phyloP scores from a whole-genome alignment of 2,113 vertebrate species.

The Scolopax mira region DNA sequence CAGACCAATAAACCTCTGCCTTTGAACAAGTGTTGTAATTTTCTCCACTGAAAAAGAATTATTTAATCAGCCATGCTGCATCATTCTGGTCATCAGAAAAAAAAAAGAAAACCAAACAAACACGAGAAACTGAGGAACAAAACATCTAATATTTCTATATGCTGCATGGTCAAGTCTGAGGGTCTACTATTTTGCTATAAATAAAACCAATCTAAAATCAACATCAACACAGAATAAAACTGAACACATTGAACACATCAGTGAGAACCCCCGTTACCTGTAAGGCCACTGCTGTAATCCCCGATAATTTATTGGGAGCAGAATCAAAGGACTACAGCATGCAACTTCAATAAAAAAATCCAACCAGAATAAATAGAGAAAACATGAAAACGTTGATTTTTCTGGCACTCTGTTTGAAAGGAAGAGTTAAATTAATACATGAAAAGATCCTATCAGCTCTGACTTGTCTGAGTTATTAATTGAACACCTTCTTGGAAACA shows the following conservation, averaged over 20 bases:
- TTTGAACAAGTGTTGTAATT: background rate
- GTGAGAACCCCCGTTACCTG: background rate
- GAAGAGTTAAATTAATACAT: conserved; percentile 65
- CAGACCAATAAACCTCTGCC: background rate
- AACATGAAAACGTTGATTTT: conserved; percentile 52
- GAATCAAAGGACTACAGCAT: conserved; percentile 36
- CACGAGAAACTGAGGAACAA: background rate
- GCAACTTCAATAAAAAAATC: background rate
- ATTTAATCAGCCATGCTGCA: background rate
- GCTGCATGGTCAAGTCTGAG: background rate
- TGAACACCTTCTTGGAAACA: conserved; percentile 69
- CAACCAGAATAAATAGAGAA: conserved; percentile 43
- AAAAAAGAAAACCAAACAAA: background rate
- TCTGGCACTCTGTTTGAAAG: conserved; percentile 22
- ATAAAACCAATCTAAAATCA: background rate
- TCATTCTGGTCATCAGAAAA: background rate
- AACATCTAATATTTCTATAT: background rate
- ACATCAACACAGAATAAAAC: background rate
- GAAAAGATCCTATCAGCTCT: conserved; percentile 59
- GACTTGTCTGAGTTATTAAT: conserved; percentile 64
- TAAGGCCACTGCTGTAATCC: conserved; percentile 9
- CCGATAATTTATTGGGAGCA: conserved; percentile 41
- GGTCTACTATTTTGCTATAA: background rate
- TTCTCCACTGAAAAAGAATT: background rate
- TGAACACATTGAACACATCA: background rate